phyloP scores from a whole-genome alignment of 2,113 vertebrate genomes.

The Zosterops hypoxanthus region DNA sequence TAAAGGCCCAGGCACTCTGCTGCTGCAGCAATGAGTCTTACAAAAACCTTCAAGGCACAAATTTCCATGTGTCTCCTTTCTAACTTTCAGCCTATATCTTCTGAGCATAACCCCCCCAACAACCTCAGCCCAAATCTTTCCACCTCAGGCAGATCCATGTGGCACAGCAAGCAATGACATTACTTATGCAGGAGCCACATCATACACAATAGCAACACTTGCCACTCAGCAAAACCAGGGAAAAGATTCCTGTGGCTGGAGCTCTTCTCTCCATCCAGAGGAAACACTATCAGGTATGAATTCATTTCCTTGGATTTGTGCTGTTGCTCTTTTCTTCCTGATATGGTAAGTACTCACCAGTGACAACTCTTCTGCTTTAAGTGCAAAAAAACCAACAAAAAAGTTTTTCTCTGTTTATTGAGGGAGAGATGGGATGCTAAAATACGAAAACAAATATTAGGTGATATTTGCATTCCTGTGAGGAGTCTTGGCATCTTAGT shows the following conservation, averaged over 20 bases:
- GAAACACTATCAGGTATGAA: neutral
- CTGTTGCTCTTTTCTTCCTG: neutral
- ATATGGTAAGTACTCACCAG: neutral
- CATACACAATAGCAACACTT: fast-evolving
- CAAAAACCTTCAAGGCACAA: neutral
- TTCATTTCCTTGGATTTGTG: neutral
- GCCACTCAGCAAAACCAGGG: neutral
- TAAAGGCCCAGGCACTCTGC: neutral
- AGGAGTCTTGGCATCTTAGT: neutral
- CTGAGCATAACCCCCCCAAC: neutral
- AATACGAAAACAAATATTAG: neutral
- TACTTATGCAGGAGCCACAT: neutral
- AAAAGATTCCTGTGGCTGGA: neutral
- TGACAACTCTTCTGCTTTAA: neutral
- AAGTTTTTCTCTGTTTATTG: neutral
- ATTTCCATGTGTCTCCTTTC: neutral
- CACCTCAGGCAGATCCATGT: neutral
- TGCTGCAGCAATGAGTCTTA: neutral
- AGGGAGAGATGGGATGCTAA: neutral
- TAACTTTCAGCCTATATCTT: neutral
- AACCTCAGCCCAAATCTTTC: neutral
- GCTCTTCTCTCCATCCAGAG: neutral
- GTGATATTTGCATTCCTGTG: neutral
- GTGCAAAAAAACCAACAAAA: neutral
- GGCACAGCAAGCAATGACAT: neutral